phyloP scores from a whole-genome alignment of 2,888 invertebrate genomes.

The Bembecia ichneumoniformis region DNA sequence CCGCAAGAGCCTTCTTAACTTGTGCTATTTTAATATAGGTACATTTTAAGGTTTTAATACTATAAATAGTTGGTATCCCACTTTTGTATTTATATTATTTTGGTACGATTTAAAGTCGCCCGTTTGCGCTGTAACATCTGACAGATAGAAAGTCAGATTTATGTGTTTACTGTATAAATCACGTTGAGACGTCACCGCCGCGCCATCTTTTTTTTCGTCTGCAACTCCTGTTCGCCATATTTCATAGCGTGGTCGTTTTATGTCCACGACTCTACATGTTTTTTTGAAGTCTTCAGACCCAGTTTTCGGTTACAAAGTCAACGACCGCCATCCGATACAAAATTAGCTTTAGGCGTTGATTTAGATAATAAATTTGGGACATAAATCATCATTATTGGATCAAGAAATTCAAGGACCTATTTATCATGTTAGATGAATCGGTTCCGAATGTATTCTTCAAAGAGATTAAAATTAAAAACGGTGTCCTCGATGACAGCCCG shows the following conservation, averaged over 20 bases:
- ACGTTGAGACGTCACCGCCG: constrained; percentile 43
- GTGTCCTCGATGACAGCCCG: background rate
- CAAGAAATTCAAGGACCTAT: background rate
- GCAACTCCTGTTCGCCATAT: constrained; percentile 37
- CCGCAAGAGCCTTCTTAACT: too few species aligned
- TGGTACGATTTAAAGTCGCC: background rate
- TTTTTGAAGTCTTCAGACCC: constrained; percentile 6
- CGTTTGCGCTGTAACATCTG: constrained; percentile 19
- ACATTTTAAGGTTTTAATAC: too few species aligned
- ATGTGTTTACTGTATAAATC: constrained; percentile 74
- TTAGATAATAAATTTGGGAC: background rate
- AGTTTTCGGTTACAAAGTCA: background rate
- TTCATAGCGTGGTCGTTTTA: constrained; percentile 46
- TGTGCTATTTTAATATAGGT: too few species aligned
- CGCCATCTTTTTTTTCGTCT: constrained; percentile 52
- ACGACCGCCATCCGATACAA: background rate
- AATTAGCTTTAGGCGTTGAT: background rate
- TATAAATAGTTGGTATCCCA: too few species aligned
- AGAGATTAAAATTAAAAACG: background rate
- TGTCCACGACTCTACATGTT: constrained; percentile 33
- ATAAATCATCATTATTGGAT: background rate
- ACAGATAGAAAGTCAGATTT: constrained; percentile 70
- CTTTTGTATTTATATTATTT: too few species aligned
- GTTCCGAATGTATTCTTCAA: background rate
- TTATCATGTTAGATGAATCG: background rate